Percentiles rank a stretch among this genome's conserved stretches.
These are phyloP conservation scores for Eupithecia inturbata DNA, from an alignment of 2,888 invertebrate species.

Conservation along the genomic window DNA sequence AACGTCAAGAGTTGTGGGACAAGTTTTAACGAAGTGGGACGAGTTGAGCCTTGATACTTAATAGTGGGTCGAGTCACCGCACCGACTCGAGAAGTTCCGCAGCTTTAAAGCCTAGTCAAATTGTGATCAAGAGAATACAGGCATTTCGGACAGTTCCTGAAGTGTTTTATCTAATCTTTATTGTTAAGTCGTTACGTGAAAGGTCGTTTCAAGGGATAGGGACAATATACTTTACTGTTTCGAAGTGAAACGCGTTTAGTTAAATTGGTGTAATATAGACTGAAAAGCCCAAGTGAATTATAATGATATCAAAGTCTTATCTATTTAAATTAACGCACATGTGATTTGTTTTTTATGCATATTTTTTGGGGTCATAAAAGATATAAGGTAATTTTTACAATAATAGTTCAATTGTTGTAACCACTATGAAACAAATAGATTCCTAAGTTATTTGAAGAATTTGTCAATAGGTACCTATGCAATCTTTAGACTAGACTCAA, in stretches of 20 bases:
- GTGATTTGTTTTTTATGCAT: constrained; percentile 29
- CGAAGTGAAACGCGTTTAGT: not conserved
- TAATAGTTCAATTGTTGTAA: constrained; percentile 1
- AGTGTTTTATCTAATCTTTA: constrained; percentile 21
- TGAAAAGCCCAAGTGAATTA: constrained; percentile 31
- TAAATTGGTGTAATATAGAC: constrained; percentile 24
- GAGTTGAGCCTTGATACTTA: constrained; percentile 11
- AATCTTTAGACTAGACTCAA: constrained; percentile 44
- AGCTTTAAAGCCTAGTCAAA: constrained; percentile 43
- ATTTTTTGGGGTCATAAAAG: constrained; percentile 7
- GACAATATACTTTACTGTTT: not conserved
- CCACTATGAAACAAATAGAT: constrained; percentile 9
- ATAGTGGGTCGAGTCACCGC: not conserved
- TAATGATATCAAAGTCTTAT: constrained; percentile 17
- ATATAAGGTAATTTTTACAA: constrained; percentile 8
- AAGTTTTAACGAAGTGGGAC: constrained; percentile 12
- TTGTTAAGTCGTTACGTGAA: constrained; percentile 18
- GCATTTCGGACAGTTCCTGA: constrained; percentile 30
- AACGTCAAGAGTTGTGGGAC: not conserved
- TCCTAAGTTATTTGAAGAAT: constrained; percentile 10
- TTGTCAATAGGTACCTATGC: not conserved
- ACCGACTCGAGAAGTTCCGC: constrained; percentile 16
- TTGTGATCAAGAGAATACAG: constrained; percentile 32
- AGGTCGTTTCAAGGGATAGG: constrained; percentile 11
- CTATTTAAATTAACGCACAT: constrained; percentile 23